These are phyloP conservation scores for Periphyllus acericola DNA, from an alignment of 2,888 invertebrate genomes.

Conservation along the genomic window DNA sequence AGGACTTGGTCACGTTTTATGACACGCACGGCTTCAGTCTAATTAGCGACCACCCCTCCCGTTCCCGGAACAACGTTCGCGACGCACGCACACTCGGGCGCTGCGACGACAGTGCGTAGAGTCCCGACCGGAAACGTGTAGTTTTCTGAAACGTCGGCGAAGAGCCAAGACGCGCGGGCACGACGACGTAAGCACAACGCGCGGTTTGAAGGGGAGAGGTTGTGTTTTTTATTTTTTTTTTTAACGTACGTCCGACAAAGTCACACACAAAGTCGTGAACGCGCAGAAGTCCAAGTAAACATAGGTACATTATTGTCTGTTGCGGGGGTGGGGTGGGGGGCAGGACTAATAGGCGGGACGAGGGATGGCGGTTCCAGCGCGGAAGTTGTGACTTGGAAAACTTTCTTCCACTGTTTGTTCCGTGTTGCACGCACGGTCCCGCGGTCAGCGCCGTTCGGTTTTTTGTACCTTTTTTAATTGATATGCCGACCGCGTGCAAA, in stretches of 20 bases:
- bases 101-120: not conserved
- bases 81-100: no score
- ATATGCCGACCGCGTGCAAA: no score
- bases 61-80: not conserved
- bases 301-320: no score
- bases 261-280: not conserved
- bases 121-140: conserved; percentile 1
- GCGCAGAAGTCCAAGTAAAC: no score
- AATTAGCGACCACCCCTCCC: conserved; percentile 20
- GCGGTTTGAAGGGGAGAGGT: not conserved
- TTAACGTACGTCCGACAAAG: not conserved
- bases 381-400: no score
- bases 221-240: not conserved
- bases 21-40: conserved; percentile 42
- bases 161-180: not conserved
- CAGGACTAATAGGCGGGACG: no score
- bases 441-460: no score
- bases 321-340: no score
- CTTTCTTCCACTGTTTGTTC: no score
- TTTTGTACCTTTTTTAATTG: no score
- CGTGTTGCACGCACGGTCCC: no score
- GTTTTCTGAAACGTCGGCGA: not conserved
- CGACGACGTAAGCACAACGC: not conserved
- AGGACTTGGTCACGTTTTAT: conserved; percentile 46
- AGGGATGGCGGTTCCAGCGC: no score